phyloP scores from a whole-genome alignment of 2,797 vertebrate species.

The Periophthalmus magnuspinnatus region DNA sequence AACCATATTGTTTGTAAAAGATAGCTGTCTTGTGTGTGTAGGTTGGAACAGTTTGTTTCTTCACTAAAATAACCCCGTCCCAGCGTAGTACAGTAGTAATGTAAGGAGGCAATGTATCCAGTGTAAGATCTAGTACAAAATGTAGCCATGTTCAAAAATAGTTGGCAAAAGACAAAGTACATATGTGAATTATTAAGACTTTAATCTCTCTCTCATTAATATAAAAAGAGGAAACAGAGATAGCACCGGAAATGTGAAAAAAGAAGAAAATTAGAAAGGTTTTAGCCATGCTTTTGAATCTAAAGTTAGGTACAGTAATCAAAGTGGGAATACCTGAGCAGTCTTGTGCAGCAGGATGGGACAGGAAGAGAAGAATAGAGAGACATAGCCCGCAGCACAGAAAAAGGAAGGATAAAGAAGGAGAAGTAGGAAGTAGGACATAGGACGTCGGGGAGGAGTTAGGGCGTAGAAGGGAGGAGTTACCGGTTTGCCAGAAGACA shows the following conservation, averaged over 20 bases:
- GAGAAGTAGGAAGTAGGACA: conserved; percentile 6
- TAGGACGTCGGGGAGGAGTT: conserved; percentile 13
- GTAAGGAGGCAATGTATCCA: neutral
- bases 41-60: neutral
- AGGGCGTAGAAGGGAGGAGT: conserved; percentile 40
- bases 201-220: conserved; percentile 3
- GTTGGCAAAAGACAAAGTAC: conserved; percentile 2
- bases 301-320: neutral
- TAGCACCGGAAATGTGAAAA: neutral
- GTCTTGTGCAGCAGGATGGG: conserved; percentile 49
- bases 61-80: conserved; percentile 3
- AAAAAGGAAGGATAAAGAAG: conserved; percentile 5
- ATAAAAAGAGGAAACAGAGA: neutral
- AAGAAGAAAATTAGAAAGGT: neutral
- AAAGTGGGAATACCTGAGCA: conserved; percentile 52
- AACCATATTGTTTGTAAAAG: neutral
- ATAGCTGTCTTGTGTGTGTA: neutral
- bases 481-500: conserved; percentile 79
- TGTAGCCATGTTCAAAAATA: neutral
- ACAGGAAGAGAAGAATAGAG: conserved; percentile 67
- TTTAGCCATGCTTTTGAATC: neutral
- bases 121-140: neutral
- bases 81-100: neutral
- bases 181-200: neutral
- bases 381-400: conserved; percentile 49